phyloP scores from a whole-genome alignment of 1,140 invertebrate genomes.

The Halictus rubicundus region DNA sequence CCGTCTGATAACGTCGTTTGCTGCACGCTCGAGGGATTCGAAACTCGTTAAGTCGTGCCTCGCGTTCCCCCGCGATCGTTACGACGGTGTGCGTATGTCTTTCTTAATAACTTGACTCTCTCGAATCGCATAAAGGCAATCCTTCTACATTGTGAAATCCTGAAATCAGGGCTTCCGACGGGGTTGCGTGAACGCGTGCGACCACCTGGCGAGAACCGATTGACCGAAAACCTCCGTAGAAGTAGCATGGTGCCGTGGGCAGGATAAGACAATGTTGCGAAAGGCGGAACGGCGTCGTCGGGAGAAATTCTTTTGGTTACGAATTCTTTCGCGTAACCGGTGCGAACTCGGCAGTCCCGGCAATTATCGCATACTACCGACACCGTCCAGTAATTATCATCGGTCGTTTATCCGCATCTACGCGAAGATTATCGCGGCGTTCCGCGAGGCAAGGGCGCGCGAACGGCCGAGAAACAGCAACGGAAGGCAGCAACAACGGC shows the following conservation, averaged over 20 bases:
- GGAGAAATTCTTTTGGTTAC: conserved; percentile 1
- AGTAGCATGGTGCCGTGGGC: no score
- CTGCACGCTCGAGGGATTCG: conserved; percentile 15
- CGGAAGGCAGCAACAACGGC: conserved; percentile 1
- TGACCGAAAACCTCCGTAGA: no score
- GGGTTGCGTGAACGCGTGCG: no score
- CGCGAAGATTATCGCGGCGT: conserved; percentile 37
- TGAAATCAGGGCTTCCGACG: no score
- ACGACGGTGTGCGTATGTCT: not conserved
- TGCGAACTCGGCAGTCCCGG: conserved; percentile 63
- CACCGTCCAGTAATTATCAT: conserved; percentile 70
- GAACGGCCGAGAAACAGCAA: not conserved
- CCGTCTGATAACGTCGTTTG: conserved; percentile 12
- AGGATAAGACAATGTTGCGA: not conserved
- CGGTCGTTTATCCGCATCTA: conserved; percentile 54
- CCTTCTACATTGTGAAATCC: no score
- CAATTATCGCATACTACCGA: conserved; percentile 71
- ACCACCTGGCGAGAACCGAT: no score
- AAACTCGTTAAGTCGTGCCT: conserved; percentile 26
- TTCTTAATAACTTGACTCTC: conserved; percentile 8
- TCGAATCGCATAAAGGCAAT: not conserved
- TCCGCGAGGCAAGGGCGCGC: conserved; percentile 16
- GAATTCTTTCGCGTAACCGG: conserved; percentile 55
- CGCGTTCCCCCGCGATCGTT: not conserved
- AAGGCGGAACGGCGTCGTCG: no score